Base-by-base conservation (phyloP, 1,140 invertebrate genomes). In the Magallana angulata region DNA sequence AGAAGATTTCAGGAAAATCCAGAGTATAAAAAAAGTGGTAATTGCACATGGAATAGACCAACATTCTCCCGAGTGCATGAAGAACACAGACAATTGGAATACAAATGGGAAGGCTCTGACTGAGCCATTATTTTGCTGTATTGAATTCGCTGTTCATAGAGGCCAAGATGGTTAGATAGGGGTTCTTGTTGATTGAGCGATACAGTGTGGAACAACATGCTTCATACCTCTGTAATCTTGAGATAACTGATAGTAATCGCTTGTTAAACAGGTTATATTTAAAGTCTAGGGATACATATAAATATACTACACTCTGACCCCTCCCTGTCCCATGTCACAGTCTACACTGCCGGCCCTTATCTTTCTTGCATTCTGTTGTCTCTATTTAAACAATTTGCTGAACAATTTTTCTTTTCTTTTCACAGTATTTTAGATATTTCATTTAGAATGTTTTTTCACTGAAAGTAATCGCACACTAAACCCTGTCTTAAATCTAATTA, bases 221-320 rank as follows among this genome's bases (percentile, higher is more conserved):
- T 76, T 76, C 68, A 76, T 76, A 76, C 24, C 24, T 76, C 68
- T 30, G 18, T 30, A 76, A 30, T 30, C 24, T 30, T 2, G 8
- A 76, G 68, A 76, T 76, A 76, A 76, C 68, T 30, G 68, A 76
- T 76, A 76, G 24, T 30, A 76, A 76, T 76, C 68, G 12, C 68
- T 76, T 76, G 68, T 76, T 76, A 76, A 76, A 76, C 68, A 76
- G 68, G 68, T 76, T 48, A 76, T 76, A 76, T 76, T 76, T 76
- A 76, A 76, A 76, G 11, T 76, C 24, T 48, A 12, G 36, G 24
- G 12, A 76, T 76, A 76, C 24, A 76, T 24, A 30, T 30, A 76
- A 24, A 30, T 48, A 48, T 5, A 48, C 36, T 48, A 48, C 36
- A 48, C 36, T 48, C 6, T 76, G 68, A 76, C 68, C 68, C 68